A percentile compares a stretch with the other conserved stretches of the same genome.
phyloP scores from a whole-genome alignment of 2,888 invertebrate genomes.

The Ligdia adustata region DNA sequence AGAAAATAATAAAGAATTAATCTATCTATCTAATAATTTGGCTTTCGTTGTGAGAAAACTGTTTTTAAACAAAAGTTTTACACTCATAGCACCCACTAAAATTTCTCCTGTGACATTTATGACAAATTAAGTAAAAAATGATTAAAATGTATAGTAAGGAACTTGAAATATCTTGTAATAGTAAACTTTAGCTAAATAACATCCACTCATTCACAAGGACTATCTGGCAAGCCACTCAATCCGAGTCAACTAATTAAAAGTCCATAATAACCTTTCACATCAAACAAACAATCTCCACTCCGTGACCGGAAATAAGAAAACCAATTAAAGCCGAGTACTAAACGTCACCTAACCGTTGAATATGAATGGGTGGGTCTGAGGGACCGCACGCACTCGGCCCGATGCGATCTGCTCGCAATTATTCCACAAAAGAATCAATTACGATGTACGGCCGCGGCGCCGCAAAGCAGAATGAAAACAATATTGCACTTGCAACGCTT shows the following conservation, averaged over 20 bases:
- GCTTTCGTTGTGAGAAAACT: too few species aligned
- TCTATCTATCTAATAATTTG: too few species aligned
- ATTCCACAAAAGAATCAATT: conserved; percentile 80
- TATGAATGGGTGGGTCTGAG: conserved; percentile 50
- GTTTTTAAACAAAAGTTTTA: too few species aligned
- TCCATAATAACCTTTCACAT: conserved; percentile 31
- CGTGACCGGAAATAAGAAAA: conserved; percentile 53
- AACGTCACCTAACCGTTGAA: conserved; percentile 64
- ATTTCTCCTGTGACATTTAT: too few species aligned
- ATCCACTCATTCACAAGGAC: too few species aligned
- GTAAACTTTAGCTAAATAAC: too few species aligned
- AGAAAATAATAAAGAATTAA: too few species aligned
- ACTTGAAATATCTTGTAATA: too few species aligned
- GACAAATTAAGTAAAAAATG: too few species aligned
- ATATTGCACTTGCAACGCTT: conserved; percentile 67
- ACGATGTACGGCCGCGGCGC: conserved; percentile 47
- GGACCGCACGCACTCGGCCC: conserved; percentile 40
- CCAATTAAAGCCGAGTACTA: conserved; percentile 59
- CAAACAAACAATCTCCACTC: conserved; percentile 43
- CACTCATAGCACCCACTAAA: too few species aligned
- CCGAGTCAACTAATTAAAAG: conserved; percentile 31
- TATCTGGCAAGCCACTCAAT: conserved; percentile 5
- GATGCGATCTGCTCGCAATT: conserved; percentile 71
- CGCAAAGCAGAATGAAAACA: conserved; percentile 66
- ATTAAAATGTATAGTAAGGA: too few species aligned